Evolutionary conservation across 1,140 invertebrate genomes (phyloP).

Genomic region (Copidosoma floridanum): DNA sequence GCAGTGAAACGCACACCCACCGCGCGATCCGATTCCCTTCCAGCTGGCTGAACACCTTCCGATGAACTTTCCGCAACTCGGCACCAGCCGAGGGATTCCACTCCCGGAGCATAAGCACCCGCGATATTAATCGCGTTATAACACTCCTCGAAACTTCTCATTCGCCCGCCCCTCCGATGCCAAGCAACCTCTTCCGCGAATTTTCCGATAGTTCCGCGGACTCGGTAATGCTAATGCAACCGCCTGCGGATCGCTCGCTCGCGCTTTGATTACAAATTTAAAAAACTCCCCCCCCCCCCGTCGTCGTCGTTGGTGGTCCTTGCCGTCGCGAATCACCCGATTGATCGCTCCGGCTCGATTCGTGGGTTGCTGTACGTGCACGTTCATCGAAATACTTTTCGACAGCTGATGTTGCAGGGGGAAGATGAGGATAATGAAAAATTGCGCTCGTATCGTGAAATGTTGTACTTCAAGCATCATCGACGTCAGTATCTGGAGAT

Average conservation of each 20-base stretch:
- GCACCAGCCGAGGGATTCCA: too few species aligned
- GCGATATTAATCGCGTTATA: constrained; percentile 6
- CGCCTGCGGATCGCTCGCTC: neutral
- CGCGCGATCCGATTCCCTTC: neutral
- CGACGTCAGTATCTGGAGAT: too few species aligned
- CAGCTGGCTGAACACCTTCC: neutral
- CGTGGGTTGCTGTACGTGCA: too few species aligned
- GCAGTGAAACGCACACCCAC: neutral
- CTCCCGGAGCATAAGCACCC: neutral
- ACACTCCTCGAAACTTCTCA: constrained; percentile 12
- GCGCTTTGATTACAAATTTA: neutral
- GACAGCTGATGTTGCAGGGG: too few species aligned
- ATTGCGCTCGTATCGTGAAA: too few species aligned
- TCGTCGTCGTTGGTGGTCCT: neutral
- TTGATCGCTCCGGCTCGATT: too few species aligned
- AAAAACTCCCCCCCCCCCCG: neutral
- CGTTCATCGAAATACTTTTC: too few species aligned
- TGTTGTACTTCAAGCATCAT: too few species aligned
- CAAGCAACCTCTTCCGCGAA: too few species aligned
- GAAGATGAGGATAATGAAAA: too few species aligned
- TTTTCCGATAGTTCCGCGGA: constrained; percentile 7
- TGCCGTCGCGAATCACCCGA: too few species aligned
- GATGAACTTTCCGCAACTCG: neutral
- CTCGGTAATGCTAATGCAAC: neutral
- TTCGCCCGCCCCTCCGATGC: neutral